A percentile compares a stretch with the other conserved stretches of the same genome.
Conservation (phyloP, 2,797 vertebrate genomes). For the Spinus pinus region DNA sequence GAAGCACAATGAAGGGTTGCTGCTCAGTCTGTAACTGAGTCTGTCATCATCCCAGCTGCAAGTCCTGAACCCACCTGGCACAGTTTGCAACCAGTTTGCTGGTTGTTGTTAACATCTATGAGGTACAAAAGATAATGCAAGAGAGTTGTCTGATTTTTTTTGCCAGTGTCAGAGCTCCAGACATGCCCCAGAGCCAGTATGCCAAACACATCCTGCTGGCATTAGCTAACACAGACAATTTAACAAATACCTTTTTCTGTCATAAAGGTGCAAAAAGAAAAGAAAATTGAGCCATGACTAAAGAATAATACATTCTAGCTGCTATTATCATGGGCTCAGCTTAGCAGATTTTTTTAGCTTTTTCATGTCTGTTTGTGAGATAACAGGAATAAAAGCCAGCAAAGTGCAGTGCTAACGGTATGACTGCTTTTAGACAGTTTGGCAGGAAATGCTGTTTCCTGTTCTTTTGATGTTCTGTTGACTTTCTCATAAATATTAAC, state of each 20-base stretch:
- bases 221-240: background rate
- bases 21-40: background rate
- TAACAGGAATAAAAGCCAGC: background rate
- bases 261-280: background rate
- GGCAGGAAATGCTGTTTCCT: slow-evolving; percentile 46
- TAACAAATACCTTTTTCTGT: background rate
- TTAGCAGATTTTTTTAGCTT: background rate
- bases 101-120: background rate
- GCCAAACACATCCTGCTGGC: background rate
- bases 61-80: background rate
- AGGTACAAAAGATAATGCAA: background rate
- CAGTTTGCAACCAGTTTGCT: background rate
- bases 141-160: background rate
- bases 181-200: background rate
- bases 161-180: background rate
- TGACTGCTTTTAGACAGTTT: background rate
- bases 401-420: background rate
- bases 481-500: slow-evolving; percentile 27
- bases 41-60: background rate
- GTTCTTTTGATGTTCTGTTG: slow-evolving; percentile 15
- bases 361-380: background rate
- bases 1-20: background rate
- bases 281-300: background rate
- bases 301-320: background rate
- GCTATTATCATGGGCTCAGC: background rate